These are phyloP conservation scores for Cephalotes varians DNA, from an alignment of 2,888 invertebrate genomes.

Conservation along the genomic window DNA sequence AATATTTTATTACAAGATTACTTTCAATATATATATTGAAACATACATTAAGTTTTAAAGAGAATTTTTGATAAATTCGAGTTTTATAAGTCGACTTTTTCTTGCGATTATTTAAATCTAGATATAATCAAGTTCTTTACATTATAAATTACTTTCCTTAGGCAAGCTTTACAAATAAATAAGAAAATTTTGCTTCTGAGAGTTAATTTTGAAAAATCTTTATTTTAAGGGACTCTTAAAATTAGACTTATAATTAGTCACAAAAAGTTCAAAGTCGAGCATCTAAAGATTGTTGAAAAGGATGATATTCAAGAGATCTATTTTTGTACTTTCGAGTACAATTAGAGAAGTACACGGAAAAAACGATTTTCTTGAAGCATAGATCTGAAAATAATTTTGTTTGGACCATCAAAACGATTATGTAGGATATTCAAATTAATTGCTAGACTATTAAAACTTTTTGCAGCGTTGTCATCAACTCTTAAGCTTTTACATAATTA, in stretches of 20 bases:
- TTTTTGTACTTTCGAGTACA: neutral
- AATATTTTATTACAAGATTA: neutral
- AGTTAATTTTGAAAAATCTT: neutral
- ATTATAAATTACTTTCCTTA: neutral
- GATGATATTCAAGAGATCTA: neutral
- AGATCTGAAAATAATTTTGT: too few species aligned
- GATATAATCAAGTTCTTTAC: conserved; percentile 16
- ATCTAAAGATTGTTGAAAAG: neutral
- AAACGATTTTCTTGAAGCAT: too few species aligned
- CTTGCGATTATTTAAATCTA: conserved; percentile 1
- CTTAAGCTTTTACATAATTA: too few species aligned
- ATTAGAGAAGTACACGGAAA: neutral
- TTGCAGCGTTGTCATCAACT: too few species aligned
- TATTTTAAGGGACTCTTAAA: neutral
- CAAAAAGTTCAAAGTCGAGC: neutral
- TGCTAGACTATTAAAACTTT: too few species aligned
- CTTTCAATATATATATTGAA: neutral
- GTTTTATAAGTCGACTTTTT: neutral
- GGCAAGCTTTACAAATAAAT: conserved; percentile 3
- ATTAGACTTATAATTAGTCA: neutral
- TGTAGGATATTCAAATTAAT: too few species aligned
- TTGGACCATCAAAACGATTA: too few species aligned
- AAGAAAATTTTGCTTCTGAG: neutral
- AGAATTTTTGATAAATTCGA: neutral
- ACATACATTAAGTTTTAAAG: neutral